Conservation (phyloP, 2,797 vertebrate species). For the Chrosomus eos region DNA sequence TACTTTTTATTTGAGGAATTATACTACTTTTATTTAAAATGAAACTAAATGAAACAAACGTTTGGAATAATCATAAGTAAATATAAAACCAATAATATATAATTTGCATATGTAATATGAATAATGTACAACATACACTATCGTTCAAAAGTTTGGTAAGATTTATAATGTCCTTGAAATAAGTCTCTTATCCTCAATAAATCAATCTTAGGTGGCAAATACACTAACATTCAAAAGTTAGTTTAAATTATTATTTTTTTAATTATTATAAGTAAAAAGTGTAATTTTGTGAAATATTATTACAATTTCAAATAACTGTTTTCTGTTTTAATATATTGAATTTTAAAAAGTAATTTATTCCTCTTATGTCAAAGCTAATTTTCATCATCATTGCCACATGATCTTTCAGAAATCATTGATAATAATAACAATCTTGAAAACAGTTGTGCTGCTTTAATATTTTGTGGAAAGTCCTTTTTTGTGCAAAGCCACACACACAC, state of each 20-base stretch:
- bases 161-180: background rate
- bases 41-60: background rate
- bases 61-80: slow-evolving; percentile 1
- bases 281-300: too few relatives aligned
- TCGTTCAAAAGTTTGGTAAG: background rate
- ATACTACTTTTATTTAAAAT: background rate
- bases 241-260: background rate
- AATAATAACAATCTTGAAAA: too few relatives aligned
- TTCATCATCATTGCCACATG: background rate
- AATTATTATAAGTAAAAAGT: too few relatives aligned
- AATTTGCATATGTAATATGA: background rate
- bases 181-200: background rate
- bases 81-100: background rate
- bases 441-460: background rate
- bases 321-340: background rate
- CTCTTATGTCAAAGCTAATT: background rate
- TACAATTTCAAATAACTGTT: background rate
- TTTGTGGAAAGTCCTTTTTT: background rate
- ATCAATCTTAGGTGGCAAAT: background rate
- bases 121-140: background rate
- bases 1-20: background rate
- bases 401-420: background rate
- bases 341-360: background rate
- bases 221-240: background rate
- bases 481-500: background rate